phyloP scores from a whole-genome alignment of 2,797 vertebrate genomes.

The Ambastaia sidthimunki region DNA sequence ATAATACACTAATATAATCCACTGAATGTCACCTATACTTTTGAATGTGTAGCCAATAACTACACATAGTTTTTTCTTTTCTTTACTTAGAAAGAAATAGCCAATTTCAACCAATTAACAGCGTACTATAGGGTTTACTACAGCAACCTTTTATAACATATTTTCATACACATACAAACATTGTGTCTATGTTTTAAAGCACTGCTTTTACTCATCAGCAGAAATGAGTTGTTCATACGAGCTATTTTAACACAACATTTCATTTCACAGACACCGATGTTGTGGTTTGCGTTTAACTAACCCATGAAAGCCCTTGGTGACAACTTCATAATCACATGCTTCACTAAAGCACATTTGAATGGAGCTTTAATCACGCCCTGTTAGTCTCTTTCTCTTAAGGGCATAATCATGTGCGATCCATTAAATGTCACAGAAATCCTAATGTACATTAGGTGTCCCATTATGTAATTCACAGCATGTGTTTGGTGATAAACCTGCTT shows the following conservation, averaged over 20 bases:
- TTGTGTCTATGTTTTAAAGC: not conserved
- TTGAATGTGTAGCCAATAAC: not conserved
- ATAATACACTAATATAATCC: not conserved
- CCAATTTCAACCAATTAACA: not conserved
- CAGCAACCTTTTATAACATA: not conserved
- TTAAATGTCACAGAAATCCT: slow-evolving; percentile 39
- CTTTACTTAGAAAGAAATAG: not conserved
- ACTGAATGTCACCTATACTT: not conserved
- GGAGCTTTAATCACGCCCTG: slow-evolving; percentile 47
- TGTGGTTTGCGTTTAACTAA: slow-evolving; percentile 27
- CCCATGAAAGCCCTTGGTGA: slow-evolving; percentile 40
- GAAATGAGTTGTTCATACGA: slow-evolving; percentile 41
- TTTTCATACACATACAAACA: not conserved
- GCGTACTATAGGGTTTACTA: not conserved
- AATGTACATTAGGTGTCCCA: slow-evolving; percentile 27
- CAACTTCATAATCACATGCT: slow-evolving; percentile 47
- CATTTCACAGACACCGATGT: slow-evolving; percentile 27
- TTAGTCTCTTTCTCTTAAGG: slow-evolving; percentile 30
- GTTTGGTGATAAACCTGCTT: not conserved
- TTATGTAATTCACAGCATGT: slow-evolving; percentile 19
- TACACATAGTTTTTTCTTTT: not conserved
- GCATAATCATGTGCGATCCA: slow-evolving; percentile 43
- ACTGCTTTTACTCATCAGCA: slow-evolving; percentile 2
- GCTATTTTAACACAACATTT: slow-evolving; percentile 43
- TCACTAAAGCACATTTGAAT: slow-evolving; percentile 39